A percentile compares a stretch with the other conserved stretches of the same genome.
Evolutionary conservation across 2,113 vertebrate species (phyloP).

Genomic region (Crotalus helleri): DNA sequence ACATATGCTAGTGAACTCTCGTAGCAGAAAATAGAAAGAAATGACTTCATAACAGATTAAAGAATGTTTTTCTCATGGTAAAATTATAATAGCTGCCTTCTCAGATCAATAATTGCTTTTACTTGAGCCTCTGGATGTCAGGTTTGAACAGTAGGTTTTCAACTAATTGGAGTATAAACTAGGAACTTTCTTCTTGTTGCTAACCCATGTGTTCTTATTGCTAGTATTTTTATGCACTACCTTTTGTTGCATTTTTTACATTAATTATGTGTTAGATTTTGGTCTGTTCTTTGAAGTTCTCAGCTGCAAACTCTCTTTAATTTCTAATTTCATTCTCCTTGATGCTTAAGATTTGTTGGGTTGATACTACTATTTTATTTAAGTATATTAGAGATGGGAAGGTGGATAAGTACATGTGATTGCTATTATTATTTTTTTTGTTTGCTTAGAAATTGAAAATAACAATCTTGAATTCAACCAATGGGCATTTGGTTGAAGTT

Average conservation of each 20-base stretch:
- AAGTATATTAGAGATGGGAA: not conserved
- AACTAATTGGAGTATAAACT: conserved; percentile 23
- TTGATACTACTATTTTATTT: conserved; percentile 35
- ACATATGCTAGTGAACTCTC: rapidly evolving
- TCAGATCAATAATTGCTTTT: not conserved
- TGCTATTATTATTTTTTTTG: not conserved
- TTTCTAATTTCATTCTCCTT: conserved; percentile 40
- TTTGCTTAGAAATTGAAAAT: conserved; percentile 17
- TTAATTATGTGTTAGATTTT: conserved; percentile 36
- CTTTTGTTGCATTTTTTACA: conserved; percentile 51
- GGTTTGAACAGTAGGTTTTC: conserved; percentile 34
- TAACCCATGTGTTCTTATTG: not conserved
- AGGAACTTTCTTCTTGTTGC: not conserved
- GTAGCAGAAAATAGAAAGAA: not conserved
- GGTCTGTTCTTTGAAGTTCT: conserved; percentile 52
- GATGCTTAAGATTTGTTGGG: conserved; percentile 55
- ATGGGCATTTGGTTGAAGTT: not conserved
- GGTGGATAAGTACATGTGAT: not conserved
- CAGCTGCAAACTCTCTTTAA: conserved; percentile 31
- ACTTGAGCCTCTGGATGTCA: not conserved
- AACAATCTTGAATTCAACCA: not conserved
- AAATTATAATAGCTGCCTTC: not conserved
- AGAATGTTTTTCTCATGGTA: not conserved
- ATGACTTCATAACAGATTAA: not conserved
- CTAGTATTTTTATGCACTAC: conserved; percentile 41